Base-by-base conservation (phyloP, 2,797 vertebrate species). In the Spea hammondii region DNA sequence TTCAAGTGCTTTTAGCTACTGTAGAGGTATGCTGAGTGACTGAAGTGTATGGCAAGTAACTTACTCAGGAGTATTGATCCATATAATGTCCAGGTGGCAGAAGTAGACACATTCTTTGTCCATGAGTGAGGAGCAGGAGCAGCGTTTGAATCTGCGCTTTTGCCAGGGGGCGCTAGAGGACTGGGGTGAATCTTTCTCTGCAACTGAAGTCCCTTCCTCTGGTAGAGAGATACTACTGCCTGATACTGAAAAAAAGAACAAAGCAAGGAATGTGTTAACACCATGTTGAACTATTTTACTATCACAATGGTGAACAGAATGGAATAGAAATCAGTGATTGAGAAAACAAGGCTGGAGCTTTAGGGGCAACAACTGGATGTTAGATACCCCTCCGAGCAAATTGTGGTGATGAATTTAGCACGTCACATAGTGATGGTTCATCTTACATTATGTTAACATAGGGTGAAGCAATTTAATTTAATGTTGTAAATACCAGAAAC, bases 21-120 rank as follows among this genome's bases (percentile, higher is more conserved):
- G 54, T 72, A 8, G 11, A 72, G 46, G 9, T 57, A 59, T 32
- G 65, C 4, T 7, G 67, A n/a, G 8, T 5, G n/a, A n/a, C 5
- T 69, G 12, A 65, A 13, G 54, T 48, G 50, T 32, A 55, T n/a
- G 62, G 51, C 45, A 48, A 46, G 48, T 49, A 4, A 70, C 95
- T 94, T 85, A 99, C 97, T 97, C 96, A 6, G 97, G 96, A 62
- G 97, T 98, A 94, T 98, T 98, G 92, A 99, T 94, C 97, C 97
- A 99, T 77, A 99, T 98, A 88, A 99, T 98, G 90, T 99, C 97
- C 84, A 99, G 91, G 89, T 99, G 97, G 87, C 97, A 99, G 91
- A 96, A 99, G 88, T 99, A 99, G 78, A 99, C 95, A 72, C 97
- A 99, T 86, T 99, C 97, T 80, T 97, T 96, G 84, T 99, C 97